A percentile compares a stretch with the other conserved stretches of the same genome.
Evolutionary conservation across 2,888 invertebrate species (phyloP).

Genomic region (Oegoconia quadripuncta): DNA sequence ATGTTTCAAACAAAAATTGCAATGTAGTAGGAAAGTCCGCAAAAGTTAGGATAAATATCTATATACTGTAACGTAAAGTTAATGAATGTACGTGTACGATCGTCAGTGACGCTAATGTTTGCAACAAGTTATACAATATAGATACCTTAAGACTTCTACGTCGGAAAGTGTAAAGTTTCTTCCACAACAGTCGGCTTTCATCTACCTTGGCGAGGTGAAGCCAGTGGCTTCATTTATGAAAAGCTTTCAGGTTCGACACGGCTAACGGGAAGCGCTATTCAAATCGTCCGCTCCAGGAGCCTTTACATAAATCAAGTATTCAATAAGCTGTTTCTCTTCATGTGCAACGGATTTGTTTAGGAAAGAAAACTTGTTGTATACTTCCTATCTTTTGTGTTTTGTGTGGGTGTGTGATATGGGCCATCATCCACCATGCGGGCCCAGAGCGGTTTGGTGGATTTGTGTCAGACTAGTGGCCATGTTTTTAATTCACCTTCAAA

Average conservation of each 20-base stretch:
- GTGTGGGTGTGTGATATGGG: no score
- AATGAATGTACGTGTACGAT: not conserved
- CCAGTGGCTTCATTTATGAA: constrained; percentile 57
- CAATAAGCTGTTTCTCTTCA: constrained; percentile 56
- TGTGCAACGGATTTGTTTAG: constrained; percentile 36
- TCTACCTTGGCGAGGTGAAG: constrained; percentile 48
- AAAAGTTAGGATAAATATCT: no score
- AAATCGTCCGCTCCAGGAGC: constrained; percentile 61
- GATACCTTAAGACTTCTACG: constrained; percentile 16
- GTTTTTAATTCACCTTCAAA: no score
- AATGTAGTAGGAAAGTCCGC: no score
- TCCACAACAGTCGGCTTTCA: constrained; percentile 53
- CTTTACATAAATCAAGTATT: constrained; percentile 64
- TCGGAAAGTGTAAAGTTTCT: constrained; percentile 28
- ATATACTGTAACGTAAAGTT: no score
- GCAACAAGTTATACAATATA: constrained; percentile 20
- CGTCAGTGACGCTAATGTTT: constrained; percentile 11
- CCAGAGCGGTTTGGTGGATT: no score
- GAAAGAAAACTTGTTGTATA: not conserved
- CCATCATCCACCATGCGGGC: no score
- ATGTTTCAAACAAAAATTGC: no score
- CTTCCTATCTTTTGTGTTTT: not conserved
- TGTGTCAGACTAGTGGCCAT: no score
- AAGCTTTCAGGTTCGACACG: constrained; percentile 69
- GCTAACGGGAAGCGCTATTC: constrained; percentile 64